A percentile compares a stretch with the other conserved stretches of the same genome.
phyloP scores from a whole-genome alignment of 2,113 vertebrate genomes.

The Colossoma macropomum region DNA sequence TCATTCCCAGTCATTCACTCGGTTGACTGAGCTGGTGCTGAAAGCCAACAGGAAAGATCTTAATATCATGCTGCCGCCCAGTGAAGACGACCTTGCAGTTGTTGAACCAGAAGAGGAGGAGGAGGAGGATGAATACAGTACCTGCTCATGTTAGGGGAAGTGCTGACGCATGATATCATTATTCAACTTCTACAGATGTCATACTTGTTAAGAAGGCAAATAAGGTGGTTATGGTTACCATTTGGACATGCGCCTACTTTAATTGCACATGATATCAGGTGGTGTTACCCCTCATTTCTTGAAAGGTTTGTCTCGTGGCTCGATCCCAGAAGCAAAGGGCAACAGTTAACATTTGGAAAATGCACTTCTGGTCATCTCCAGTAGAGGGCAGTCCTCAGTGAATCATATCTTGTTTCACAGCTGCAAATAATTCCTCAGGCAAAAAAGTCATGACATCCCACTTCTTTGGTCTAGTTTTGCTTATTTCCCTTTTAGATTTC shows the following conservation, averaged over 20 bases:
- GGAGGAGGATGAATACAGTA: neutral
- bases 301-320: neutral
- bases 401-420: neutral
- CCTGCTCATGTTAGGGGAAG: slow-evolving; percentile 19
- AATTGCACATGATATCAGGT: neutral
- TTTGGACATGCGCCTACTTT: neutral
- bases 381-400: neutral
- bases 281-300: neutral
- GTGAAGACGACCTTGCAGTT: neutral
- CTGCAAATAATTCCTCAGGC: neutral
- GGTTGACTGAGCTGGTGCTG: slow-evolving; percentile 92
- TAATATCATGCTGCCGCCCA: slow-evolving; percentile 62
- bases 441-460: neutral
- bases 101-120: neutral
- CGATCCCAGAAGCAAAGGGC: neutral
- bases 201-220: neutral
- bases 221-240: neutral
- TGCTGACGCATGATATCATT: neutral
- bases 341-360: neutral
- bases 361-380: neutral
- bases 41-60: slow-evolving; percentile 92
- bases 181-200: neutral
- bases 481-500: neutral
- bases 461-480: neutral
- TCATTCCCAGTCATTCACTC: slow-evolving; percentile 85